A percentile compares a stretch with the other conserved stretches of the same genome.
phyloP scores from a whole-genome alignment of 1,140 invertebrate genomes.

The Drosophila burlai region DNA sequence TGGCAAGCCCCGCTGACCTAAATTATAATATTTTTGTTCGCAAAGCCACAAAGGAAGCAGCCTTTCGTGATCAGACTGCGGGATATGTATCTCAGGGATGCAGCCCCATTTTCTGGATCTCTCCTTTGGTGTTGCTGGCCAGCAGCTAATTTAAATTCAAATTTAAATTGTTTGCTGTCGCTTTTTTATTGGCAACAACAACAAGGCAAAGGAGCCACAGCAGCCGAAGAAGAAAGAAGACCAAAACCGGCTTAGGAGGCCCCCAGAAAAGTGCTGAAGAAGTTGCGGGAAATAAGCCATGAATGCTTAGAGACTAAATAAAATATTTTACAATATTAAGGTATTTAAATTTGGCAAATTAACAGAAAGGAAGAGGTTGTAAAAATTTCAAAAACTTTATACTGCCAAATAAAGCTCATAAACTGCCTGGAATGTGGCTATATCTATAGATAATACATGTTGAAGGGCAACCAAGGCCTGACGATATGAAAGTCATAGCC shows the following conservation, averaged over 20 bases:
- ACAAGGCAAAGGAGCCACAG: conserved; percentile 5
- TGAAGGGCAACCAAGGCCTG: conserved; percentile 16
- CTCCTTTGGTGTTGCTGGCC: conserved; percentile 45
- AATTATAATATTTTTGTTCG: not conserved
- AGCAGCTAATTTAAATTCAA: conserved; percentile 79
- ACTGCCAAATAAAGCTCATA: not conserved
- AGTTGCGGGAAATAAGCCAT: not conserved
- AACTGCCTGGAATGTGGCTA: conserved; percentile 7
- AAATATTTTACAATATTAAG: not conserved
- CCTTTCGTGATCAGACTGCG: not conserved
- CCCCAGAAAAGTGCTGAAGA: conserved; percentile 9
- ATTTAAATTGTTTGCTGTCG: conserved; percentile 75
- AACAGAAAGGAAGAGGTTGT: no score
- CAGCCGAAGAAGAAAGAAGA: conserved; percentile 6
- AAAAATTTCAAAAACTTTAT: not conserved
- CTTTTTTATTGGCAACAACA: conserved; percentile 55
- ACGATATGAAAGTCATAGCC: conserved; percentile 10
- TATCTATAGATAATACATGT: conserved; percentile 13
- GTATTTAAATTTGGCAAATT: no score
- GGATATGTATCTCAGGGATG: conserved; percentile 6
- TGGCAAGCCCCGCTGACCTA: not conserved
- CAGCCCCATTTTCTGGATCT: not conserved
- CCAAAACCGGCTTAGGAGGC: not conserved
- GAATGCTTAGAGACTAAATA: not conserved
- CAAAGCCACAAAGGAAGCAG: not conserved